Conservation (phyloP, 2,888 invertebrate genomes). For the Lepas anatifera region DNA sequence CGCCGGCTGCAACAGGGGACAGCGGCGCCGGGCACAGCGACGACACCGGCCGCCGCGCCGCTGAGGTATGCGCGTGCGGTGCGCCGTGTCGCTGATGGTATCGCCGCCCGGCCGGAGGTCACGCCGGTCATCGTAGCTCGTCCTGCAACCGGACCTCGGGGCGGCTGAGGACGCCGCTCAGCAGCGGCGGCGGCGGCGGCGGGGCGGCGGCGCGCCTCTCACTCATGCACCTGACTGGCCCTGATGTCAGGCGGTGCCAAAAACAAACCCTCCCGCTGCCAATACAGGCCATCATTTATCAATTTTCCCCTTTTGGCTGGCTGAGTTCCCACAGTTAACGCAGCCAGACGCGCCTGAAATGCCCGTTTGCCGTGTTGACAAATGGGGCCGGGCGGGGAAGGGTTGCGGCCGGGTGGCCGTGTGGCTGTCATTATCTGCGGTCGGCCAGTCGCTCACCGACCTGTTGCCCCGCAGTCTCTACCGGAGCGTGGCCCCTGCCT, state of each 20-base stretch:
- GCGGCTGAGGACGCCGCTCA: too few species aligned
- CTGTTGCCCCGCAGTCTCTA: neutral
- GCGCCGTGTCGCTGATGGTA: too few species aligned
- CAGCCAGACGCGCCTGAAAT: neutral
- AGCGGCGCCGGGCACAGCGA: too few species aligned
- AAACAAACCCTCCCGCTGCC: neutral
- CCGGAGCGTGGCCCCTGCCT: neutral
- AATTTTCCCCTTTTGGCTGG: neutral
- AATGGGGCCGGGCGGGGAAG: neutral
- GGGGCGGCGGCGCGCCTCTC: too few species aligned
- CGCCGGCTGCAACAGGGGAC: neutral
- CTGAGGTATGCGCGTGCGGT: too few species aligned
- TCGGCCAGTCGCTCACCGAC: neutral
- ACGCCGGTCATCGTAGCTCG: neutral
- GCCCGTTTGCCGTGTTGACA: neutral
- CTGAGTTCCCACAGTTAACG: neutral
- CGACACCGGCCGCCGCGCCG: too few species aligned
- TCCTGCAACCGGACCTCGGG: neutral
- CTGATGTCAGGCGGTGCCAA: neutral
- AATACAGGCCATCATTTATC: slow-evolving; percentile 1
- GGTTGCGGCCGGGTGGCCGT: neutral
- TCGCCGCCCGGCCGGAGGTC: neutral
- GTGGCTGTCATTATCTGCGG: neutral
- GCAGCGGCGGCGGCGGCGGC: too few species aligned
- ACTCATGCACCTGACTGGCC: too few species aligned